A percentile compares a stretch with the other conserved stretches of the same genome.
phyloP scores from a whole-genome alignment of 2,888 invertebrate genomes.

The Tachina grossa region DNA sequence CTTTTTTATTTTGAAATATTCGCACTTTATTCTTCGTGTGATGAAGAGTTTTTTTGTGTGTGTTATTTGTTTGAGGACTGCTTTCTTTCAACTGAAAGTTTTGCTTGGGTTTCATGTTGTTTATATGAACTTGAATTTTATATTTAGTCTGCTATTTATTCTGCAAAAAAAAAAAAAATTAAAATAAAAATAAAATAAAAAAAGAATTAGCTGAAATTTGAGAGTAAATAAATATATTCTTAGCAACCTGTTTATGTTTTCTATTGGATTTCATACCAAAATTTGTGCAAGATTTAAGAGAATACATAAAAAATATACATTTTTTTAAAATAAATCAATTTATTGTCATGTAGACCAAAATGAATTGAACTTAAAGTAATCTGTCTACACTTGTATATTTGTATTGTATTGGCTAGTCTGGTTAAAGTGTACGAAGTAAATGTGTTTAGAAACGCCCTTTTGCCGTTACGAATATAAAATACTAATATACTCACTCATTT shows the following conservation, averaged over 20 bases:
- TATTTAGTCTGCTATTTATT: neutral
- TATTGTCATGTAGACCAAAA: neutral
- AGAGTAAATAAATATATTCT: constrained; percentile 48
- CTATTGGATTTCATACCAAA: neutral
- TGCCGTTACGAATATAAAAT: no score
- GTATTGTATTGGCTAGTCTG: neutral
- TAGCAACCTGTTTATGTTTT: neutral
- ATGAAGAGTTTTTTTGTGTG: constrained; percentile 7
- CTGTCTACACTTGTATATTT: neutral
- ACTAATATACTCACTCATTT: no score
- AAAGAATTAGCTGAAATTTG: constrained; percentile 5
- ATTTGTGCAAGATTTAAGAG: constrained; percentile 14
- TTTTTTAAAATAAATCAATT: neutral
- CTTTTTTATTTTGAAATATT: constrained; percentile 2
- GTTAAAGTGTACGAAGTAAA: no score
- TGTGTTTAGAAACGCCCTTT: no score
- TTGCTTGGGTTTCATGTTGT: constrained; percentile 34
- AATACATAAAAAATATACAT: neutral
- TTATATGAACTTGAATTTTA: constrained; percentile 48
- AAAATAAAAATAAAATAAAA: no score
- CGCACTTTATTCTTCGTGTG: neutral
- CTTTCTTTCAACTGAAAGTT: constrained; percentile 66
- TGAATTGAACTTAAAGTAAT: neutral
- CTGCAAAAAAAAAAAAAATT: neutral
- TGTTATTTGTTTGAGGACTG: constrained; percentile 63